phyloP scores from a whole-genome alignment of 2,113 vertebrate genomes.

The Nycticorax nycticorax region DNA sequence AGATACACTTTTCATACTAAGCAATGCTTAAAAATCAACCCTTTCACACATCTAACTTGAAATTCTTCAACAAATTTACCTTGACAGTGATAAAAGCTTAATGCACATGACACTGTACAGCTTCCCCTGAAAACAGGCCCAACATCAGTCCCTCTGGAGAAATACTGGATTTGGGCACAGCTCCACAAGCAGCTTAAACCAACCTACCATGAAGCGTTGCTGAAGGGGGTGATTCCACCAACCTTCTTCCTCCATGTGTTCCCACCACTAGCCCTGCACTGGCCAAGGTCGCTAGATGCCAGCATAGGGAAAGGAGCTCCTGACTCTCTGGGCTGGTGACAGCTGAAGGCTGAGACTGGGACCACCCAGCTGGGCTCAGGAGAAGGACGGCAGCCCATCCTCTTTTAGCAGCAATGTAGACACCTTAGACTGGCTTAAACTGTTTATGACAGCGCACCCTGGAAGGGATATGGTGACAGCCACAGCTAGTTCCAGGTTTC shows the following conservation, averaged over 20 bases:
- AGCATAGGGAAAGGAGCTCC: neutral
- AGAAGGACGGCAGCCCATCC: neutral
- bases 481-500: neutral
- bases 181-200: neutral
- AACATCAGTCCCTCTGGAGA: neutral
- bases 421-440: neutral
- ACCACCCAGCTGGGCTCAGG: neutral
- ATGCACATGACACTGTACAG: neutral
- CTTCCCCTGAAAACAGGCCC: neutral
- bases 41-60: neutral
- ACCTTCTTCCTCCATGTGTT: neutral
- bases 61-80: neutral
- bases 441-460: neutral
- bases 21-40: neutral
- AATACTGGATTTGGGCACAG: neutral
- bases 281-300: accelerated
- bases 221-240: accelerated
- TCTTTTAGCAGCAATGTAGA: neutral
- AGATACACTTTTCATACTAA: neutral
- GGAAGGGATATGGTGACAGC: neutral
- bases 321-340: neutral
- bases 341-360: neutral
- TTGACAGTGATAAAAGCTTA: neutral
- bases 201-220: neutral
- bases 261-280: neutral